A percentile compares a stretch with the other conserved stretches of the same genome.
These are phyloP conservation scores for Leptodirus hochenwartii DNA, from an alignment of 2,888 invertebrate genomes.

Conservation along the genomic window DNA sequence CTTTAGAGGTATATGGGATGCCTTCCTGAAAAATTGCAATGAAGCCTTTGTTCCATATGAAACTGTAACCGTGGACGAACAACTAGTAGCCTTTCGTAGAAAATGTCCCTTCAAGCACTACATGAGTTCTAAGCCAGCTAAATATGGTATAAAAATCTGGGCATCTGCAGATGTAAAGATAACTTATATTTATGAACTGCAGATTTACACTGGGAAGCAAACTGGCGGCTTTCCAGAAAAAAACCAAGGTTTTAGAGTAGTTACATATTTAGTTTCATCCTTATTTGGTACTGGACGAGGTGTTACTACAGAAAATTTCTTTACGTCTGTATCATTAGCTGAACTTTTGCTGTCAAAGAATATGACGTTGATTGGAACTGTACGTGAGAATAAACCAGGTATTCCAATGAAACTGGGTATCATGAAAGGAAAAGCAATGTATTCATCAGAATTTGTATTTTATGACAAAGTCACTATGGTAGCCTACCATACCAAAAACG, in stretches of 20 bases:
- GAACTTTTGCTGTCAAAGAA: conserved; percentile 7
- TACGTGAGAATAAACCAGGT: background rate
- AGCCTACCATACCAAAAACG: too few species aligned
- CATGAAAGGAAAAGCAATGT: background rate
- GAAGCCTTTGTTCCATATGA: conserved; percentile 10
- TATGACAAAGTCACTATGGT: background rate
- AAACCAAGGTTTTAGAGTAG: background rate
- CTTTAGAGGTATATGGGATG: background rate
- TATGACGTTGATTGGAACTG: conserved; percentile 11
- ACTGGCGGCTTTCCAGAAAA: background rate
- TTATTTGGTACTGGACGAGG: conserved; percentile 9
- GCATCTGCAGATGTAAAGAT: conserved; percentile 12
- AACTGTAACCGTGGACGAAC: conserved; percentile 12
- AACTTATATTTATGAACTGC: conserved; percentile 12
- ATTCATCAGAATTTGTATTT: background rate
- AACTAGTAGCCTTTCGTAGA: conserved; percentile 11
- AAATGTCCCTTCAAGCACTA: conserved; percentile 12
- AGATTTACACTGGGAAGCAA: conserved; percentile 12
- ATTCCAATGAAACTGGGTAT: background rate
- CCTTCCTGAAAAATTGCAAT: background rate
- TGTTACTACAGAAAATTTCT: conserved; percentile 12
- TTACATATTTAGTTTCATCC: background rate
- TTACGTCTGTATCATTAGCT: conserved; percentile 8
- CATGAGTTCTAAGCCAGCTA: conserved; percentile 12
- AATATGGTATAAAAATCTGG: conserved; percentile 13